A percentile compares a stretch with the other conserved stretches of the same genome.
Evolutionary conservation across 2,888 invertebrate species (phyloP).

Genomic region (Cephus runcator): DNA sequence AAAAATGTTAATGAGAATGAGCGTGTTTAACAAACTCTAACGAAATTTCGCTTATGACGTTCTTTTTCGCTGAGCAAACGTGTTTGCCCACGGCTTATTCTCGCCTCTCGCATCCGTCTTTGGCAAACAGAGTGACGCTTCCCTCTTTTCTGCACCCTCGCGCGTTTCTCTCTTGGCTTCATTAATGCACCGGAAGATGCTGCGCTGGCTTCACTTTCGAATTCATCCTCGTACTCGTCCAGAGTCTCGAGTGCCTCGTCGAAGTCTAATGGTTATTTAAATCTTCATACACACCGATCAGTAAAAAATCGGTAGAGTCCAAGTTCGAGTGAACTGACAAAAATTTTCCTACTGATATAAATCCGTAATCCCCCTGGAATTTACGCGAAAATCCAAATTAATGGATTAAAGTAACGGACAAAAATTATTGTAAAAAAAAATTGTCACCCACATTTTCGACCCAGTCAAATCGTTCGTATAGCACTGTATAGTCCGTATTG

Average conservation of each 20-base stretch:
- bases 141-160: not conserved
- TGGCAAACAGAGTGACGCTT: slow-evolving; percentile 12
- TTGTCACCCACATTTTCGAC: not conserved
- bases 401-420: not conserved
- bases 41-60: slow-evolving; percentile 43
- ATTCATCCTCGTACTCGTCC: not conserved
- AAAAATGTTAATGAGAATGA: slow-evolving; percentile 18
- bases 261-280: not conserved
- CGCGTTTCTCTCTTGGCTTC: not conserved
- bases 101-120: slow-evolving; percentile 14
- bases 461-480: not conserved
- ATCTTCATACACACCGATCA: too few species aligned
- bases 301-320: too few species aligned
- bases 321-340: too few species aligned
- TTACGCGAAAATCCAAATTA: not conserved
- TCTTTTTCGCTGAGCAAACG: slow-evolving; percentile 40
- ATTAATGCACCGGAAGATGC: not conserved
- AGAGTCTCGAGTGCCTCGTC: not conserved
- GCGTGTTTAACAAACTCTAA: slow-evolving; percentile 34
- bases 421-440: not conserved
- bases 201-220: not conserved
- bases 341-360: too few species aligned
- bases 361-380: not conserved
- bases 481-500: too few species aligned
- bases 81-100: slow-evolving; percentile 40